These are phyloP conservation scores for Ectemnius lituratus DNA, from an alignment of 2,888 invertebrate species.

Conservation along the genomic window DNA sequence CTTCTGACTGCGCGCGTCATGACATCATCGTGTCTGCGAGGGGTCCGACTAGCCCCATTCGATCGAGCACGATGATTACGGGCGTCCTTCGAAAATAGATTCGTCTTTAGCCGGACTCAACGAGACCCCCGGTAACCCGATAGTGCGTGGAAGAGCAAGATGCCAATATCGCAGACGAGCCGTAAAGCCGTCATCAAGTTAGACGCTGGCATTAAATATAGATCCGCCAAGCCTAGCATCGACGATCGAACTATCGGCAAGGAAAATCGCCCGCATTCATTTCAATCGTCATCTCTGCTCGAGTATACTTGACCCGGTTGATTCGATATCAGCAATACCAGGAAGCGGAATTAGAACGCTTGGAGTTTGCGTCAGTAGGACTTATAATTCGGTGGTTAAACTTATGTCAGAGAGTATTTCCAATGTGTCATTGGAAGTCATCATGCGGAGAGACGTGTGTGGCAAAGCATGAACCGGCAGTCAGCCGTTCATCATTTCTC, in stretches of 20 bases:
- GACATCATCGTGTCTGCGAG: conserved; percentile 52
- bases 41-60: conserved; percentile 34
- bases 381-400: too few relatives aligned
- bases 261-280: conserved; percentile 1
- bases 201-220: neutral
- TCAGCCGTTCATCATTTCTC: neutral
- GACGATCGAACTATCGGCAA: neutral
- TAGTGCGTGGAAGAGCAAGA: conserved; percentile 6
- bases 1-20: conserved; percentile 13
- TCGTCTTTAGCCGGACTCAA: conserved; percentile 40
- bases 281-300: neutral
- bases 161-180: conserved; percentile 13
- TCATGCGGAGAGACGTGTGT: neutral
- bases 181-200: neutral
- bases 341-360: conserved; percentile 45
- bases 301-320: conserved; percentile 48
- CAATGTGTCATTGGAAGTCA: neutral
- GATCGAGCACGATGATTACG: conserved; percentile 38
- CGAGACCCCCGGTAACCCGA: conserved; percentile 28
- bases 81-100: conserved; percentile 58
- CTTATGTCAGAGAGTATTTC: too few relatives aligned
- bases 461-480: neutral
- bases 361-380: conserved; percentile 7
- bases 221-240: conserved; percentile 5
- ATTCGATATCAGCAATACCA: conserved; percentile 15